Evolutionary conservation across 2,797 vertebrate genomes (phyloP).

Genomic region (Okamejei kenojei): DNA sequence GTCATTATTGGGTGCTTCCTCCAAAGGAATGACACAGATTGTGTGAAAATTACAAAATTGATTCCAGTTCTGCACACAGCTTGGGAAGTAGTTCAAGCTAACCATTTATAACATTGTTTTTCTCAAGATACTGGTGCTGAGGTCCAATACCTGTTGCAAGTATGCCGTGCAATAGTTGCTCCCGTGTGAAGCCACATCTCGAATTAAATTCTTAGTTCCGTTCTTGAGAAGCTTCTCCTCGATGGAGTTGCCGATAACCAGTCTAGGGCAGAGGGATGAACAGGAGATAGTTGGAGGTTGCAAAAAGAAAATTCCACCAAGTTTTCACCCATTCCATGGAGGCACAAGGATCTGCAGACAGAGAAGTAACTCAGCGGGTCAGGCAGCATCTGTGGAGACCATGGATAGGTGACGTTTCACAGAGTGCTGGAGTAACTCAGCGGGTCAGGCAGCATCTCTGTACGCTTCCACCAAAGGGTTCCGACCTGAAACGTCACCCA

Average conservation of each 20-base stretch:
- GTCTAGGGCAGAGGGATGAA: constrained; percentile 48
- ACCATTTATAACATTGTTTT: neutral
- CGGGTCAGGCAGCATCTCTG: no score
- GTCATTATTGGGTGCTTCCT: no score
- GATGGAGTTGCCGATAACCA: constrained; percentile 87
- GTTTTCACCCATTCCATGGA: neutral
- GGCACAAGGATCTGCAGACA: no score
- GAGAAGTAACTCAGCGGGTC: no score
- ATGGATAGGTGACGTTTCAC: neutral
- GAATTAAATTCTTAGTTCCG: constrained; percentile 85
- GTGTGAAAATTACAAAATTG: neutral
- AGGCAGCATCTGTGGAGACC: no score
- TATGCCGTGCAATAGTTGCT: constrained; percentile 86
- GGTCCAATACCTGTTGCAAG: constrained; percentile 73
- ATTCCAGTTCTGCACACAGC: neutral
- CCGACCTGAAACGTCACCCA: no score
- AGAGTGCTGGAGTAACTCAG: no score
- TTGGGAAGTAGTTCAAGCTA: no score
- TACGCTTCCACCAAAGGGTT: no score
- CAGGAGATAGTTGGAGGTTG: neutral
- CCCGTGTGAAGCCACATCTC: constrained; percentile 88
- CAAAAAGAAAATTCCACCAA: neutral
- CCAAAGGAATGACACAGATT: no score
- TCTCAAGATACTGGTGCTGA: neutral
- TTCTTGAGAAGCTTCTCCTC: constrained; percentile 91